phyloP scores from a whole-genome alignment of 2,888 invertebrate genomes.

The Cotesia congregata region DNA sequence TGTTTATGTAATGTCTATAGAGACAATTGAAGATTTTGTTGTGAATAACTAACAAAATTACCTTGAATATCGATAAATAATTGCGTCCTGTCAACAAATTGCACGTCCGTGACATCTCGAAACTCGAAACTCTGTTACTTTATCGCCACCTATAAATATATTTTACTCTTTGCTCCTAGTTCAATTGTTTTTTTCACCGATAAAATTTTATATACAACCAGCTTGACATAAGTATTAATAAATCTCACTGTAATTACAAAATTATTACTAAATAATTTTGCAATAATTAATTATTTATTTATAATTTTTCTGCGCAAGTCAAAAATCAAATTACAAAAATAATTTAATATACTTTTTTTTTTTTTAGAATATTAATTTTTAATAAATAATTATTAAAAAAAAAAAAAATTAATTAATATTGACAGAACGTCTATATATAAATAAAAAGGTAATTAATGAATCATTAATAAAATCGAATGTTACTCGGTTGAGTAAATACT shows the following conservation, averaged over 20 bases:
- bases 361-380: too few species aligned
- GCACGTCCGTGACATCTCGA: constrained; percentile 4
- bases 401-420: too few species aligned
- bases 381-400: too few species aligned
- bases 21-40: not conserved
- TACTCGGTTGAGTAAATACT: not conserved
- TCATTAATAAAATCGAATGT: constrained; percentile 37
- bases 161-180: not conserved
- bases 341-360: too few species aligned
- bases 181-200: not conserved
- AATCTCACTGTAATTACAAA: too few species aligned
- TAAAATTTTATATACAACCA: not conserved
- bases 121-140: not conserved
- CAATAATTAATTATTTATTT: not conserved
- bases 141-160: constrained; percentile 11
- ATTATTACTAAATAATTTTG: not conserved
- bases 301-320: not conserved
- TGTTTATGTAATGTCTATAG: not conserved
- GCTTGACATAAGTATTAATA: too few species aligned
- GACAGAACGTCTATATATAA: not conserved
- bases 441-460: constrained; percentile 23
- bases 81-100: constrained; percentile 4
- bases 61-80: constrained; percentile 2
- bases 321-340: too few species aligned
- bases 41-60: not conserved